Evolutionary conservation across 2,113 vertebrate species (phyloP).

Genomic region (Lipotes vexillifer): DNA sequence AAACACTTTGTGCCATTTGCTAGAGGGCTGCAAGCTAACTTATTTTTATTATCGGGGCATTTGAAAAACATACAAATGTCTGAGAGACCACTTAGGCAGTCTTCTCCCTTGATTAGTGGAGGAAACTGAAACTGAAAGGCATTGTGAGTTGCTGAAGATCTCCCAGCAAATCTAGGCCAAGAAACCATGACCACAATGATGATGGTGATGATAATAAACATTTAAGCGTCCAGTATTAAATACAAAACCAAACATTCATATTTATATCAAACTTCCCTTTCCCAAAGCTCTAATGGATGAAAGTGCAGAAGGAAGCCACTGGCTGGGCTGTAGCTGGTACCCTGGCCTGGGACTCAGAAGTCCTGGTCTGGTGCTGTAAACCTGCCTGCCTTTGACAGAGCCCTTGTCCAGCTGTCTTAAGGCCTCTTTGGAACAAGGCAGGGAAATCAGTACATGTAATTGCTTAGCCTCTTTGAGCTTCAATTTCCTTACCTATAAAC

Average conservation of each 20-base stretch:
- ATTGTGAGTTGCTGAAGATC: not conserved
- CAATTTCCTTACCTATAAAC: not conserved
- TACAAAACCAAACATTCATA: not conserved
- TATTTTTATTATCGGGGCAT: not conserved
- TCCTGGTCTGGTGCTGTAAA: not conserved
- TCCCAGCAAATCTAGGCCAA: not conserved
- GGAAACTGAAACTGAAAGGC: not conserved
- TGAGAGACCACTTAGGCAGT: not conserved
- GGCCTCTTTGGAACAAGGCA: not conserved
- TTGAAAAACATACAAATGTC: not conserved
- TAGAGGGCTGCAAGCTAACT: not conserved
- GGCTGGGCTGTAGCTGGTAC: not conserved
- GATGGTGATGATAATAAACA: not conserved
- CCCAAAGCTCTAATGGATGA: not conserved
- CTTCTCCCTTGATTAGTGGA: not conserved
- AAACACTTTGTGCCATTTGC: not conserved
- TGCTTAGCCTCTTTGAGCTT: not conserved
- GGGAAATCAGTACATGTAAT: not conserved
- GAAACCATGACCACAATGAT: not conserved
- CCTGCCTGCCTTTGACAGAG: not conserved
- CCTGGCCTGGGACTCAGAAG: not conserved
- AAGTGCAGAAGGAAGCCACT: not conserved
- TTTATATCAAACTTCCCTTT: not conserved
- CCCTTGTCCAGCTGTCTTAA: not conserved
- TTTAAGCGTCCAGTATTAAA: not conserved